Conservation (phyloP, 2,113 vertebrate species). For the Nematolebias whitei region DNA sequence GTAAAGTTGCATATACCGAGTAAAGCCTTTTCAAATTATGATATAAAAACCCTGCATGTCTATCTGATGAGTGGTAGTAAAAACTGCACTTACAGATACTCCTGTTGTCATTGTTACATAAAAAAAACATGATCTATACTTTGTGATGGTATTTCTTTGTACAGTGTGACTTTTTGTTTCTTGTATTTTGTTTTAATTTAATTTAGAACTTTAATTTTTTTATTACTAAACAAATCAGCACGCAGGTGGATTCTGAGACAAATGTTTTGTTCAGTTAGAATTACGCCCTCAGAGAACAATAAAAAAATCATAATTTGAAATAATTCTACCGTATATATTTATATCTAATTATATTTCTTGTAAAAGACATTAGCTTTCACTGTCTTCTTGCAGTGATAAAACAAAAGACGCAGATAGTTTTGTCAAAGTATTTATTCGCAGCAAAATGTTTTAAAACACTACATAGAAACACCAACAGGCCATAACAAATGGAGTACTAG, state of each 20-base stretch:
- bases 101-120: constrained; percentile 57
- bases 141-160: constrained; percentile 24
- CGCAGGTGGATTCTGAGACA: no score
- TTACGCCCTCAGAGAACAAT: no score
- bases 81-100: constrained; percentile 24
- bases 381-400: no score
- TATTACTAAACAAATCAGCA: no score
- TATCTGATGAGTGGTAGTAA: constrained; percentile 48
- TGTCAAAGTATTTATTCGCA: constrained; percentile 62
- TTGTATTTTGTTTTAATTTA: no score
- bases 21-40: constrained; percentile 57
- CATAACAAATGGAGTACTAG: constrained; percentile 46
- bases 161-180: neutral
- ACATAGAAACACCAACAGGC: constrained; percentile 68
- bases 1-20: constrained; percentile 54
- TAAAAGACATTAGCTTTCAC: no score
- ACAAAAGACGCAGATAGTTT: neutral
- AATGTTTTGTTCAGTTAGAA: no score
- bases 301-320: no score
- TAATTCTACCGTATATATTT: no score
- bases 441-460: constrained; percentile 52
- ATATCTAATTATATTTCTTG: no score
- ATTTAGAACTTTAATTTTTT: no score
- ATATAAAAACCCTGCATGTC: constrained; percentile 31
- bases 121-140: constrained; percentile 17